phyloP scores from a whole-genome alignment of 2,113 vertebrate species.

The Ranitomeya variabilis region DNA sequence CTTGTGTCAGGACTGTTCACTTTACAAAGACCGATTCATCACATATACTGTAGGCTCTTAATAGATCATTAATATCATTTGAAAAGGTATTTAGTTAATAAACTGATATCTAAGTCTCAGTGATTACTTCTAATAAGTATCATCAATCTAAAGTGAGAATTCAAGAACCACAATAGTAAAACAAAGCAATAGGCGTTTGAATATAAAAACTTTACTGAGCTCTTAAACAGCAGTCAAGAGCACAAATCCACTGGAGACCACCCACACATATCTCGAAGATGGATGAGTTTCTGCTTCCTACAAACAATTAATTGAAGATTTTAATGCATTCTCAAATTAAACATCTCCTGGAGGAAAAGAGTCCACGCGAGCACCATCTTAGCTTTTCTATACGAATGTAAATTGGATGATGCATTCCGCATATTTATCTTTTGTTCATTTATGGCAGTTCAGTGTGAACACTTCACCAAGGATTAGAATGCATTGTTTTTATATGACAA shows the following conservation, averaged over 20 bases:
- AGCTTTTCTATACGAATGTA: slow-evolving; percentile 52
- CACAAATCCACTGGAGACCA: slow-evolving; percentile 32
- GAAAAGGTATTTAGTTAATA: background rate
- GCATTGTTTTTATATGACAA: slow-evolving; percentile 47
- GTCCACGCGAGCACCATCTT: slow-evolving; percentile 31
- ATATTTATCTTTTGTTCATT: slow-evolving; percentile 51
- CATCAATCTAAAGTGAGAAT: slow-evolving; percentile 13
- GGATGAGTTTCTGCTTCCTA: slow-evolving; percentile 47
- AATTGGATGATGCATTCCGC: slow-evolving; percentile 49
- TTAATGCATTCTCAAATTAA: slow-evolving; percentile 57
- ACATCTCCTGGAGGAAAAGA: slow-evolving; percentile 47
- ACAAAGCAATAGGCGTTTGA: slow-evolving; percentile 40
- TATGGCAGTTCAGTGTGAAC: slow-evolving; percentile 34
- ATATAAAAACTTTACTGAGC: slow-evolving; percentile 26
- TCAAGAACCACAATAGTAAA: slow-evolving; percentile 7
- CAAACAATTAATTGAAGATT: slow-evolving; percentile 58
- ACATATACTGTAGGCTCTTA: background rate
- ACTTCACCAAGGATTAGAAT: slow-evolving; percentile 41
- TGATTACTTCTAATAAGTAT: background rate
- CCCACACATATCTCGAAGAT: slow-evolving; percentile 49
- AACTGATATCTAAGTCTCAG: background rate
- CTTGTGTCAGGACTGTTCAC: background rate
- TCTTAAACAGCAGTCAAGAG: slow-evolving; percentile 29
- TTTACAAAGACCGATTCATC: background rate
- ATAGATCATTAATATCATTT: background rate